phyloP scores from a whole-genome alignment of 92 coral and sea anemone species.

The Zoanthus sociatus region DNA sequence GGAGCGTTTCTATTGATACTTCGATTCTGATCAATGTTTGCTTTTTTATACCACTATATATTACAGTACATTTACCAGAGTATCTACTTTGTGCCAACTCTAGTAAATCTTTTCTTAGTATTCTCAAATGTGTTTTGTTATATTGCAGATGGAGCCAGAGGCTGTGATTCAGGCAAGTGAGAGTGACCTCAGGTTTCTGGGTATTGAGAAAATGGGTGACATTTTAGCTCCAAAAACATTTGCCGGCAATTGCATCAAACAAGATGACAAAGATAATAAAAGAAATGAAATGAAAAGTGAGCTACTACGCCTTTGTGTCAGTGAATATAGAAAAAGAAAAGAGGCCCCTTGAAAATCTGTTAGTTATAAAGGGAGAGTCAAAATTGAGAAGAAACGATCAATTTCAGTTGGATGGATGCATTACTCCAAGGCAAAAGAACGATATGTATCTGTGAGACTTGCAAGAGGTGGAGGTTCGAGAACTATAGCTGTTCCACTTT shows the following conservation, averaged over 20 bases:
- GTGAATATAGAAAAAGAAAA: conserved; percentile 24
- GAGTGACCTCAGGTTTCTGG: conserved; percentile 23
- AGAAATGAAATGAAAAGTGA: conserved; percentile 38
- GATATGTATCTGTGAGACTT: conserved; percentile 54
- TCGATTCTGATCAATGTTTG: no score
- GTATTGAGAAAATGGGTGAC: conserved; percentile 37
- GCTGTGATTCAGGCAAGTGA: conserved; percentile 19
- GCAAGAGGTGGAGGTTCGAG: conserved; percentile 33
- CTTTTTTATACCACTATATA: no score
- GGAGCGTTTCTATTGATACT: no score
- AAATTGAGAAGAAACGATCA: conserved; percentile 24
- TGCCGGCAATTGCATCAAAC: conserved; percentile 23
- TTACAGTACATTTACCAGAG: no score
- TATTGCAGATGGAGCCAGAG: no score
- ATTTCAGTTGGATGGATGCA: conserved; percentile 60
- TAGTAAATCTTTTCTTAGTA: no score
- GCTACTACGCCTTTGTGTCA: conserved; percentile 26
- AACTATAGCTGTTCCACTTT: conserved; percentile 49
- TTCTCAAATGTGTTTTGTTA: no score
- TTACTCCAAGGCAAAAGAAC: conserved; percentile 42
- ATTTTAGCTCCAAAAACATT: conserved; percentile 33
- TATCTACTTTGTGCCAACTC: no score
- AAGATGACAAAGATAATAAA: conserved; percentile 36
- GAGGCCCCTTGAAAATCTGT: conserved; percentile 25
- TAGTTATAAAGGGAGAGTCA: conserved; percentile 20